Evolutionary conservation across 2,113 vertebrate genomes (phyloP), one percentile per base, ranked within the genome.

Genomic region (Ptilonorhynchus violaceus): DNA sequence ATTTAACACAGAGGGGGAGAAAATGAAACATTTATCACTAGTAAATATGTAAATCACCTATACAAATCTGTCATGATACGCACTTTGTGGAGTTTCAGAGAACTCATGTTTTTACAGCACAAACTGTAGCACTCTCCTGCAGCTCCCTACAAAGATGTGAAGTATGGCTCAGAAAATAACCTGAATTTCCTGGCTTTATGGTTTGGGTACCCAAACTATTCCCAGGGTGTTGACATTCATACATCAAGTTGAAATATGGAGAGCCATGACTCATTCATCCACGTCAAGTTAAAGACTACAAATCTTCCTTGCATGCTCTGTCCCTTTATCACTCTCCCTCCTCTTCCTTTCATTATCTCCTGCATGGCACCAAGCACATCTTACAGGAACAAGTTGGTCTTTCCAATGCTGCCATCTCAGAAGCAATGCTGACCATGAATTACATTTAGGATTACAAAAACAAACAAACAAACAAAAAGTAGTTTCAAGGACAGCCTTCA

Each of bases 231-330:
- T 79, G 77, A 75, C 47, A 44, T 72, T 60, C 69, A 87, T 85
- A 49, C 64, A 96, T 92, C 93, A 94, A 72, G 25, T 2, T 85
- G 87, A 97, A 95, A 87, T 60, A 95, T 14, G 41, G 39, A 84
- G 15, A 49, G 33, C 10, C 47, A 73, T 23, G 56, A 94, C 52
- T 70, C 76, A 91, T 94, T 87, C 77, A 82, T 89, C 44, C 62
- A 62, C 0, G 1, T 73, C 76, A 70, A 53, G 77, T 91, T 85
- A 82, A 96, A 94, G 81, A 89, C 81, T 58, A 96, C 73, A 95
- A 95, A 94, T 89, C 87, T 73, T 76, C 41, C 53, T 58, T 56
- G n/a, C 20, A 27, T 4, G 27, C 31, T 89, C 28, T 42, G 50
- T 59, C 42, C 0, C 66, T 93, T 87, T 49, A 85, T 91, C 89